Evolutionary conservation across 2,888 invertebrate species (phyloP).

Genomic region (Sinohyriopsis cumingii): DNA sequence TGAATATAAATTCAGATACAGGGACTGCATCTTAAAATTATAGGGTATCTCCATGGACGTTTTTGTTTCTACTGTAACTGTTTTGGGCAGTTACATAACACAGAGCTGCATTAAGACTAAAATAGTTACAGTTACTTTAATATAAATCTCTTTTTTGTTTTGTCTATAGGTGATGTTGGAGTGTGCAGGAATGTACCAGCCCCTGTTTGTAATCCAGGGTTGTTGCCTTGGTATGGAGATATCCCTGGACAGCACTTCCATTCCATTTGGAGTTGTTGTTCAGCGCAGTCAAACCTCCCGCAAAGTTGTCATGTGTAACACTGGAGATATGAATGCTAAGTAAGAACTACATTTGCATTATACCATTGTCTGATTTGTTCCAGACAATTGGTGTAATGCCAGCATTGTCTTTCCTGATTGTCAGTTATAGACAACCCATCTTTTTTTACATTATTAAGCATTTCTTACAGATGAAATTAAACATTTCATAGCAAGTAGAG

Average conservation of each 20-base stretch:
- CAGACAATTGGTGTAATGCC: not conserved
- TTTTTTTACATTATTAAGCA: no score
- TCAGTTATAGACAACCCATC: no score
- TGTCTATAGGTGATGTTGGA: slow-evolving; percentile 73
- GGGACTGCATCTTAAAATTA: no score
- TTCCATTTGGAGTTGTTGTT: slow-evolving; percentile 76
- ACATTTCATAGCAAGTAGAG: no score
- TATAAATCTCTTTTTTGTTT: slow-evolving; percentile 6
- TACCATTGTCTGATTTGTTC: not conserved
- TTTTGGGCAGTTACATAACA: no score
- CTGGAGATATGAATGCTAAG: slow-evolving; percentile 76
- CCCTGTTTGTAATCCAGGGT: slow-evolving; percentile 75
- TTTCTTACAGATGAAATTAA: no score
- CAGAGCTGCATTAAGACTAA: no score
- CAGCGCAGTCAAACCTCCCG: slow-evolving; percentile 72
- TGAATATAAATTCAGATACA: no score
- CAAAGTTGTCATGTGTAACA: slow-evolving; percentile 75
- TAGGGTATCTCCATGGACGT: no score
- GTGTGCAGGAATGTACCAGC: slow-evolving; percentile 74
- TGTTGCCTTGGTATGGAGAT: slow-evolving; percentile 75
- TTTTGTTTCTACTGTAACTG: no score
- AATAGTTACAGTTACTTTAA: no score
- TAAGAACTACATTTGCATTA: slow-evolving; percentile 47
- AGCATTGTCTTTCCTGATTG: not conserved
- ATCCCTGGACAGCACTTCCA: slow-evolving; percentile 73